These are phyloP conservation scores for Allobates femoralis DNA, from an alignment of 2,797 vertebrate species.

Conservation along the genomic window DNA sequence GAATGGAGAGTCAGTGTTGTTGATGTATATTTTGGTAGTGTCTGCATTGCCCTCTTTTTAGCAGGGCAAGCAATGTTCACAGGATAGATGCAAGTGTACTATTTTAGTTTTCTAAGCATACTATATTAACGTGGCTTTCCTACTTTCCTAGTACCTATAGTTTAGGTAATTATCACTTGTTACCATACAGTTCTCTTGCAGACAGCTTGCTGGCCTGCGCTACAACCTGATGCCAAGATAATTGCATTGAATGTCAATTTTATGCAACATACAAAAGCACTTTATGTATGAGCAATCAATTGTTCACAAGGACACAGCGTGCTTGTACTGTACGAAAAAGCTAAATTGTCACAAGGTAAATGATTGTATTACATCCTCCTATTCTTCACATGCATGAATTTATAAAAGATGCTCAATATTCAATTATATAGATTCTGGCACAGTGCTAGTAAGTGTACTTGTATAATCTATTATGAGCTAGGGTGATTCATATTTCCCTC, in stretches of 20 bases:
- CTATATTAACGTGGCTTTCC: background rate
- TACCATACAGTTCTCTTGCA: background rate
- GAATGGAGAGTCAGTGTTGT: background rate
- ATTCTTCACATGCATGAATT: background rate
- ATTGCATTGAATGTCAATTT: conserved; percentile 8
- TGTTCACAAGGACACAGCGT: background rate
- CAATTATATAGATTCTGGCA: background rate
- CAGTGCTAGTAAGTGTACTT: background rate
- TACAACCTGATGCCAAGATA: background rate
- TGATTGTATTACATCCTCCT: background rate
- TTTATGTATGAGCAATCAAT: conserved; percentile 10
- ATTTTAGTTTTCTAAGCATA: background rate
- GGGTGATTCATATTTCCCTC: background rate
- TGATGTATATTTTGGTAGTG: background rate
- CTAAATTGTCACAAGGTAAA: background rate
- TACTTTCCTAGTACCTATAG: background rate
- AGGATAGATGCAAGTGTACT: background rate
- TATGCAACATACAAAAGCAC: background rate
- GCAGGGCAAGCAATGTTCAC: background rate
- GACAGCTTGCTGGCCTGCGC: background rate
- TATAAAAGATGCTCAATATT: background rate
- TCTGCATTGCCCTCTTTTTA: background rate
- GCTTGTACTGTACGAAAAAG: background rate
- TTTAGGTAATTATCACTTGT: conserved; percentile 18
- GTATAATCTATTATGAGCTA: background rate